Evolutionary conservation across 2,888 invertebrate genomes (phyloP).

Genomic region (Eristalis arbustorum): DNA sequence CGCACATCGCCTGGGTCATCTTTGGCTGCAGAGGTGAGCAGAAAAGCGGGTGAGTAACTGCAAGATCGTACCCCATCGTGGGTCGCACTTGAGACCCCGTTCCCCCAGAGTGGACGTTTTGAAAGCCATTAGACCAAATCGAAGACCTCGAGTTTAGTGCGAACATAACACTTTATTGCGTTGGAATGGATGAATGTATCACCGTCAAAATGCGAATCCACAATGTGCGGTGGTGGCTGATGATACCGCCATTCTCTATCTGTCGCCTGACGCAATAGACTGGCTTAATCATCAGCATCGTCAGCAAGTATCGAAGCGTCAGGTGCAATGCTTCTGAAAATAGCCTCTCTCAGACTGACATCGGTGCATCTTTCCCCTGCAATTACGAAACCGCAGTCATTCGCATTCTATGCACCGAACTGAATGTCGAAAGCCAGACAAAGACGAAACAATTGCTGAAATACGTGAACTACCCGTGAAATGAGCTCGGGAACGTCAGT

Average conservation of each 20-base stretch:
- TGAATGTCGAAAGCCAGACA: conserved; percentile 21
- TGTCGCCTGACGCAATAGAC: not conserved
- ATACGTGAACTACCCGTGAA: not conserved
- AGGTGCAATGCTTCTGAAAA: conserved; percentile 16
- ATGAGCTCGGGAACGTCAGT: conserved; percentile 16
- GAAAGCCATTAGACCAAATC: conserved; percentile 48
- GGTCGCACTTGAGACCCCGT: not conserved
- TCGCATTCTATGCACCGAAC: conserved; percentile 38
- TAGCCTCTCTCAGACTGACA: not conserved
- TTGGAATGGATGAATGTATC: not conserved
- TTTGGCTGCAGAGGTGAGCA: not conserved
- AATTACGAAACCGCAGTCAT: conserved; percentile 52
- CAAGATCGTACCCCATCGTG: not conserved
- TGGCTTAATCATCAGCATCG: conserved; percentile 48
- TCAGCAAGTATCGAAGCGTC: conserved; percentile 35
- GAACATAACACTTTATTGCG: conserved; percentile 37
- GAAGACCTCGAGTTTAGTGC: not conserved
- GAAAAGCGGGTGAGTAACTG: not conserved
- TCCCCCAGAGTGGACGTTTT: conserved; percentile 13
- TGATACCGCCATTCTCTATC: not conserved
- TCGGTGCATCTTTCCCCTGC: conserved; percentile 44
- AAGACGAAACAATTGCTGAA: conserved; percentile 46
- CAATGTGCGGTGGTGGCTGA: conserved; percentile 17
- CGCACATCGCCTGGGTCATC: conserved; percentile 37
- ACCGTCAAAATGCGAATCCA: conserved; percentile 1